Base-by-base conservation (phyloP, 2,797 vertebrate genomes). In the Pipistrellus pygmaeus region DNA sequence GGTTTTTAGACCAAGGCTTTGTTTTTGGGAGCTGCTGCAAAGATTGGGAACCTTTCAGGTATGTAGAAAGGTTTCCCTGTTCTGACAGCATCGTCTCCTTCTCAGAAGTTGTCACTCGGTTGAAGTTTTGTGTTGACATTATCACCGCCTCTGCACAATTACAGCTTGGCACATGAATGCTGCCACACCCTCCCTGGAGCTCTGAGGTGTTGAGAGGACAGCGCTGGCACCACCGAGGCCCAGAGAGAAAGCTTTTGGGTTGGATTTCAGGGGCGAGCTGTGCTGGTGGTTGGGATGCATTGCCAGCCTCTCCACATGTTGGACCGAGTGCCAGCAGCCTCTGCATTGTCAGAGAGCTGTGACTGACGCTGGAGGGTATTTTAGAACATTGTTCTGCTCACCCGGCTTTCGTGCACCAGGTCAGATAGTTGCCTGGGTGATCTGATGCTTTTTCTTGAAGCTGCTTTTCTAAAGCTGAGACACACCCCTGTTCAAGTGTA, bases 361-460 rank as follows among this genome's bases (percentile, higher is more conserved):
- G 30, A 76, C 38, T 48, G 30, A 76, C 2, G 12, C n/a, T 64
- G 62, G 73, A 80, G 21, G 6, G 21, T 46, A 25, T 73, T 88
- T 35, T 18, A 66, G 15, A 53, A 53, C 25, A 53, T 88, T 23
- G 4, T 46, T 2, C 25, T 60, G 73, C 20, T 88, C 82, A 76
- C 35, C 12, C 3, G 27, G 46, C 30, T n/a, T 92, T 92, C 2
- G 2, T 41, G 72, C 2, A 35, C 53, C 9, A 11, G 35, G 11
- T 48, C n/a, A 35, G 41, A 48, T 46, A 41, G 23, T 90, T 64
- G 48, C 64, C 55, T 78, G 71, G 14, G 17, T 75, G 71, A 35
- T 32, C 85, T 68, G 35, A 69, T 75, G 55, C 35, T 95, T 94
- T 85, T 91, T 41, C 64, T 83, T 84, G 53, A 94, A 85, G 32